Evolutionary conservation across 2,113 vertebrate genomes (phyloP).

Genomic region (Excalfactoria chinensis): DNA sequence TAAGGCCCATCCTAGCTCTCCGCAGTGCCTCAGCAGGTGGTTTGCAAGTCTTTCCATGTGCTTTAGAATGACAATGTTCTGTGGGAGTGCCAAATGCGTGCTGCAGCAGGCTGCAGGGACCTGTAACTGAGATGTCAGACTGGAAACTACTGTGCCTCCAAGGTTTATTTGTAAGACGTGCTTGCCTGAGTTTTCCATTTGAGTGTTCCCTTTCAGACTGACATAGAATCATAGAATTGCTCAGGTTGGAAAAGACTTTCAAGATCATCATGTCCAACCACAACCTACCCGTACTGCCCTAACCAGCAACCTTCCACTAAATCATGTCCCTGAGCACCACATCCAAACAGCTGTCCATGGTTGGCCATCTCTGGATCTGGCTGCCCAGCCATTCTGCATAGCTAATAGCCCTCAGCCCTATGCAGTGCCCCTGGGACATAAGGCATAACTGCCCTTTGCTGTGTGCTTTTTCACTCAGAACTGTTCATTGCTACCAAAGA

Average conservation of each 20-base stretch:
- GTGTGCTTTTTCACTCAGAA: accelerated
- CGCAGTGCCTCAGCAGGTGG: neutral
- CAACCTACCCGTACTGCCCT: too few species aligned
- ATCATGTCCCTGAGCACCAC: too few species aligned
- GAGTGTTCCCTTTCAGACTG: neutral
- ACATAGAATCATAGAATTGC: too few species aligned
- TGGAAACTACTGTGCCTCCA: neutral
- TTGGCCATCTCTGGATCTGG: neutral
- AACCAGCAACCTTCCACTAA: too few species aligned
- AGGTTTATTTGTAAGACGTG: neutral
- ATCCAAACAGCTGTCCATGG: neutral
- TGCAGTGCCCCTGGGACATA: neutral
- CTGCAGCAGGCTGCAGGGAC: neutral
- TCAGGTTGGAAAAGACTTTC: too few species aligned
- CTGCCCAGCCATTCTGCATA: neutral
- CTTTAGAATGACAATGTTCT: neutral
- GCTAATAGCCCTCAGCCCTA: neutral
- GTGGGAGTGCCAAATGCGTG: neutral
- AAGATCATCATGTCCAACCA: too few species aligned
- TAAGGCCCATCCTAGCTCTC: neutral
- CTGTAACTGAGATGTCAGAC: neutral
- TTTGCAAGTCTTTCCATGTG: neutral
- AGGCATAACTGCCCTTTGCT: neutral
- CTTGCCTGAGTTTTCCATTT: neutral
- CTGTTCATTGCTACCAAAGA: neutral